Percentiles rank a stretch among this genome's conserved stretches.
Evolutionary conservation across 64 coral and sea anemone genomes (phyloP).

Genomic region (Stichodactyla helianthus): DNA sequence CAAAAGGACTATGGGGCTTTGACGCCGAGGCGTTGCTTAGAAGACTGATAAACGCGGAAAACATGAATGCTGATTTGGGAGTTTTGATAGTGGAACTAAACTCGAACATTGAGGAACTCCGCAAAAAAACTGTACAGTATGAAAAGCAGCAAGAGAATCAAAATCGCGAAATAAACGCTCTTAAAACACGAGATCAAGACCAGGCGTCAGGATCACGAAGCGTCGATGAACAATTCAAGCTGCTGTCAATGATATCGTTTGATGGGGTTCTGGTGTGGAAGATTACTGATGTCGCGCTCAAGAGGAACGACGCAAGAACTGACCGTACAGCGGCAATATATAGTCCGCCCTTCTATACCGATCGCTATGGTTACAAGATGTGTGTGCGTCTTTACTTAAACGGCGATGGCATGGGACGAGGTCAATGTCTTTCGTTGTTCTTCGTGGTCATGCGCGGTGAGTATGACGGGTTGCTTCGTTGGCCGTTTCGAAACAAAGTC

Average conservation of each 20-base stretch:
- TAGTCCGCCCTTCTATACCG: conserved; percentile 27
- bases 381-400: not conserved
- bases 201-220: not conserved
- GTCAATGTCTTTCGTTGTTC: conserved; percentile 3
- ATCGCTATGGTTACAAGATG: conserved; percentile 19
- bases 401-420: conserved; percentile 7
- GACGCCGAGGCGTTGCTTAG: not conserved
- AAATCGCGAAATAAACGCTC: not conserved
- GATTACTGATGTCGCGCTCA: conserved; percentile 25
- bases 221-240: conserved; percentile 8
- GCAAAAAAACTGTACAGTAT: not conserved
- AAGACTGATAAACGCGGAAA: not conserved
- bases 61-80: not conserved
- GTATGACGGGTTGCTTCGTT: conserved; percentile 6
- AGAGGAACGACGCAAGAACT: conserved; percentile 24
- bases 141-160: conserved; percentile 11
- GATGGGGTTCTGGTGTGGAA: conserved; percentile 56
- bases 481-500: conserved; percentile 18
- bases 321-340: conserved; percentile 13
- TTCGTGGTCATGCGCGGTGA: conserved; percentile 5
- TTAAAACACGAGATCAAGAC: not conserved
- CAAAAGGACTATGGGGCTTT: not conserved
- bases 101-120: not conserved
- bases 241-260: conserved; percentile 5
- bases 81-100: not conserved